Evolutionary conservation across 2,113 vertebrate genomes (phyloP).

Genomic region (Nesoenas mayeri): DNA sequence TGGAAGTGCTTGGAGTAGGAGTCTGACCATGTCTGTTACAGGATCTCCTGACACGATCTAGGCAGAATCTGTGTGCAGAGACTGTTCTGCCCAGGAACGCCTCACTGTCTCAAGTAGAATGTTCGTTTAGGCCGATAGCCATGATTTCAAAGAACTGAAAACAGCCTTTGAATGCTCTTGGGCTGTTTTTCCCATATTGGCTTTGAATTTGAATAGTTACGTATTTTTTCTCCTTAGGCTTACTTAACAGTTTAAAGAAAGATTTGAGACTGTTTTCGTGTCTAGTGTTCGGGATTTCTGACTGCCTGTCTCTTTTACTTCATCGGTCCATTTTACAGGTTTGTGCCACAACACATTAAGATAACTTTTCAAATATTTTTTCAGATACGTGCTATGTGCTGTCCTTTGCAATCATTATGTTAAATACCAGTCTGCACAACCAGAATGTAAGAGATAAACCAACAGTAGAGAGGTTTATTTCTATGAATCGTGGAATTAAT

Average conservation of each 20-base stretch:
- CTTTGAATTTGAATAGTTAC: neutral
- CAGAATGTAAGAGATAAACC: conserved; percentile 98
- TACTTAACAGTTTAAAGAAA: neutral
- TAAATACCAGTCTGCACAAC: conserved; percentile 97
- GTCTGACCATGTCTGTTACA: neutral
- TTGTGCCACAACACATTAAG: neutral
- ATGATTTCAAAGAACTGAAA: neutral
- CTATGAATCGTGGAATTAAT: conserved; percentile 98
- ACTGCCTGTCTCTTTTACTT: neutral
- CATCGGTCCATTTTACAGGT: neutral
- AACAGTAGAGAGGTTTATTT: conserved; percentile 93
- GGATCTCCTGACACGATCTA: neutral
- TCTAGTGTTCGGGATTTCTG: neutral
- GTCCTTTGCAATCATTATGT: conserved; percentile 97
- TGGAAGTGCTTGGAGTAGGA: neutral
- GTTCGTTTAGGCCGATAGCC: neutral
- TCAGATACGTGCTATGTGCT: conserved; percentile 96
- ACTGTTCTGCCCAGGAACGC: neutral
- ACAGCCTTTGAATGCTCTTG: fast-evolving
- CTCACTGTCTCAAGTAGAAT: neutral
- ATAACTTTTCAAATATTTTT: neutral
- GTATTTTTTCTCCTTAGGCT: neutral
- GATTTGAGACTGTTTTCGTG: neutral
- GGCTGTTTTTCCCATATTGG: neutral
- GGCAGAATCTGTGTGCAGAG: neutral